These are phyloP conservation scores for Polylopha cassiicola DNA, from an alignment of 2,888 invertebrate genomes.

Conservation along the genomic window DNA sequence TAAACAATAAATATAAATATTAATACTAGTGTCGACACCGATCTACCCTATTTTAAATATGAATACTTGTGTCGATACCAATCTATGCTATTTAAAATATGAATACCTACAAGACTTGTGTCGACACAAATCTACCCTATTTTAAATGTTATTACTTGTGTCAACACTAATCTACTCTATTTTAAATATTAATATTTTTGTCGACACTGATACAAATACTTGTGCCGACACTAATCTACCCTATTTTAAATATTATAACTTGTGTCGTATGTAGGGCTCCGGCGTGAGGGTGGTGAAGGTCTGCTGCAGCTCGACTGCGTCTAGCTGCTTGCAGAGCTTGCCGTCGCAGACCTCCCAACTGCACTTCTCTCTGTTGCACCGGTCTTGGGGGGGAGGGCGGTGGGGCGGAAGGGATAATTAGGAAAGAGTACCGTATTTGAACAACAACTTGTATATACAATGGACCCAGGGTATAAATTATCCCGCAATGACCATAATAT, in stretches of 20 bases:
- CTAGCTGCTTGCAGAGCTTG: constrained; percentile 67
- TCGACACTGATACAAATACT: too few species aligned
- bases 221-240: not conserved
- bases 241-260: constrained; percentile 12
- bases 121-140: too few species aligned
- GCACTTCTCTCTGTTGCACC: constrained; percentile 67
- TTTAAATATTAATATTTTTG: too few species aligned
- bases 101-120: too few species aligned
- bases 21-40: too few species aligned
- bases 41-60: too few species aligned
- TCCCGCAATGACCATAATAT: too few species aligned
- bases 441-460: not conserved
- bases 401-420: not conserved
- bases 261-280: constrained; percentile 35
- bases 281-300: constrained; percentile 40
- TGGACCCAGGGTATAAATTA: not conserved
- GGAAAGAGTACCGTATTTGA: not conserved
- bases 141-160: too few species aligned
- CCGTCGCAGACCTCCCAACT: constrained; percentile 70
- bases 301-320: constrained; percentile 61
- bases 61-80: too few species aligned
- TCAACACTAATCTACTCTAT: too few species aligned
- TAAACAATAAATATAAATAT: too few species aligned
- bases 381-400: constrained; percentile 44
- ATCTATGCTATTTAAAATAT: too few species aligned